Base-by-base conservation (phyloP, 2,113 vertebrate genomes). In the Cynocephalus volans region DNA sequence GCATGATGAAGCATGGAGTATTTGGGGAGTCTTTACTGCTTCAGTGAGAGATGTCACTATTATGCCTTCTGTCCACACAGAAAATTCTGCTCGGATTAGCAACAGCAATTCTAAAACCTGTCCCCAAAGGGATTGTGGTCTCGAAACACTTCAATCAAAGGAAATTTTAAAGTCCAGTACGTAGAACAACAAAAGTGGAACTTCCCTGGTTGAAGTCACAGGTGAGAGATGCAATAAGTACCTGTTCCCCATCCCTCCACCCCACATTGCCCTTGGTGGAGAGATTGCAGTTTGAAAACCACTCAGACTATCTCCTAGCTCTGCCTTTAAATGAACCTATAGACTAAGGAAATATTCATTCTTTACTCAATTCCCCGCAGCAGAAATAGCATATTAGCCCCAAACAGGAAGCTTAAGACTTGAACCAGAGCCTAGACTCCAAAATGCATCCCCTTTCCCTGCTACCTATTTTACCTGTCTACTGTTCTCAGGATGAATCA, bases 131-230 rank as follows among this genome's bases (percentile, higher is more conserved):
- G 54, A 4, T 52, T 92, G 92, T 48, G 31, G 31, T 89, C 48
- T 94, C 86, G n/a, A 85, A 92, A 96, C 28, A 45, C 18, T 62
- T 81, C 28, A 70, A 45, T 58, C 26, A 83, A 89, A 90, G 70
- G 56, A 83, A 79, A 88, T 60, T 33, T 84, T 60, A 15, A 93
- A 93, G 41, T 93, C 6, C 56, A 79, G 33, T 31, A n/a, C 19
- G 9, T 18, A 50, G 86, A 81, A 82, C 24, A 85, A 41, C 26
- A 45, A 36, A 88, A 79, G 73, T 8, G 4, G 24, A 12, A 36
- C 28, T 28, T 80, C 5, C 14, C 10, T 28, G 33, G 26, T 52
- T 64, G 50, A 75, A 58, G 58, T 83, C 31, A 13, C 19, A 33
- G 26, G 13, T 33, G 3, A 94, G 48, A 62, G 56, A 31, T 0